Conservation (phyloP, 2,797 vertebrate species). For the Xenopus petersii region DNA sequence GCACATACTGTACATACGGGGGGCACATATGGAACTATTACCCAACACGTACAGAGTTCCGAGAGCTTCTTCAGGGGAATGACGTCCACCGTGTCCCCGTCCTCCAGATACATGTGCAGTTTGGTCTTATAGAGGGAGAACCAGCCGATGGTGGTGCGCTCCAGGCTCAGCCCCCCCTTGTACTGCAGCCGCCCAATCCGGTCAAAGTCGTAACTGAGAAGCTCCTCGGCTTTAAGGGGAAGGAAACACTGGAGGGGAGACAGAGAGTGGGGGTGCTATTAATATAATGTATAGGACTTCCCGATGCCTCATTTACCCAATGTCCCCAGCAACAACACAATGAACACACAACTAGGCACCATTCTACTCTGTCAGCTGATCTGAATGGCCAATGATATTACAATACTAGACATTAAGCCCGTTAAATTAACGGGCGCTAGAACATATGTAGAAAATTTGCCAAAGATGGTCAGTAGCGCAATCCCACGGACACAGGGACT, state of each 20-base stretch:
- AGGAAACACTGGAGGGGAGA: constrained; percentile 71
- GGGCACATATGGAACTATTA: not conserved
- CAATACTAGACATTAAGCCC: too few species aligned
- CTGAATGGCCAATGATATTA: too few species aligned
- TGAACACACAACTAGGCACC: too few species aligned
- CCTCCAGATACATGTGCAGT: constrained; percentile 70
- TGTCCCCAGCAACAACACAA: too few species aligned
- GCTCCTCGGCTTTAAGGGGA: constrained; percentile 73
- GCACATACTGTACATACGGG: too few species aligned
- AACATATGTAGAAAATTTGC: too few species aligned
- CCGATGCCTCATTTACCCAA: too few species aligned
- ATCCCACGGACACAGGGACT: too few species aligned
- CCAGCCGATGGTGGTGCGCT: constrained; percentile 82
- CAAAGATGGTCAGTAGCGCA: too few species aligned
- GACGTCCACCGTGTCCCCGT: constrained; percentile 70
- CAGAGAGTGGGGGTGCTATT: not conserved
- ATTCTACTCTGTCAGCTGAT: too few species aligned
- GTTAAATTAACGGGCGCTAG: too few species aligned
- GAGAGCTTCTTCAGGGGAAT: constrained; percentile 87
- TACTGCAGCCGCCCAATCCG: constrained; percentile 83
- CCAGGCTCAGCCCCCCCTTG: constrained; percentile 86
- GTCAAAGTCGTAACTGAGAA: constrained; percentile 78
- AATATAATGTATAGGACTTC: not conserved
- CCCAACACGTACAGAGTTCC: constrained; percentile 82
- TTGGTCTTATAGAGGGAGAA: constrained; percentile 79